Evolutionary conservation across 2,113 vertebrate genomes (phyloP), one percentile per base, ranked within the genome.

Genomic region (Microtus ochrogaster): DNA sequence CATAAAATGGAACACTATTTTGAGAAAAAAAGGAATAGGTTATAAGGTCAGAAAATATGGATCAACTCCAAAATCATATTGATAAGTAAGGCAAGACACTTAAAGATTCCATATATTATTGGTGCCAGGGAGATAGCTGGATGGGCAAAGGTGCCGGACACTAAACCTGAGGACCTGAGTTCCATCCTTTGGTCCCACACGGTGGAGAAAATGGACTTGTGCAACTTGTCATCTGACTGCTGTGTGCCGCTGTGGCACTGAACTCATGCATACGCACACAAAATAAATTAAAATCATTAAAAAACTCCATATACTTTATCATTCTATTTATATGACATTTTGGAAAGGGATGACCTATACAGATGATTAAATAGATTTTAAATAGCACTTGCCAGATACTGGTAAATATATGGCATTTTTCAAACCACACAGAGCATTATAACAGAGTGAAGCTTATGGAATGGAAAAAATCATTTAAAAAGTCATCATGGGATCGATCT

Each of bases 391-490:
- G 22, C 36, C 3, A 85, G 58, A 84, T 77, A 41, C 82, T 78
- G 76, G 76, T 74, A 30, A 28, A 81, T 61, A 73, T 3, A 84
- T 41, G 76, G 76, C 17, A 68, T 91, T 94, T 97, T 89, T 85
- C 24, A 89, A 92, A 89, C 36, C 41, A 39, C 41, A 81, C 2
- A 88, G 55, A 89, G 82, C 26, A 47, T 87, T 74, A 90, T 0
- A 76, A 39, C 16, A 96, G n/a, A 88, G 14, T 89, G 36, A 95
- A 91, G 66, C 41, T 77, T 91, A 96, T 47, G 6, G 17, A 30
- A 95, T 65, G 73, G 16, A 77, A 93, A 39, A 95, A 91, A n/a
- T 78, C 14, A 89, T 91, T 89, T 93, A 93, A 84, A 77, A 92
- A 81, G 33, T 77, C 77, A 92, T 73, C 7, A 82, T 72, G n/a